Evolutionary conservation across 2,888 invertebrate species (phyloP).

Genomic region (Lysandra bellargus): DNA sequence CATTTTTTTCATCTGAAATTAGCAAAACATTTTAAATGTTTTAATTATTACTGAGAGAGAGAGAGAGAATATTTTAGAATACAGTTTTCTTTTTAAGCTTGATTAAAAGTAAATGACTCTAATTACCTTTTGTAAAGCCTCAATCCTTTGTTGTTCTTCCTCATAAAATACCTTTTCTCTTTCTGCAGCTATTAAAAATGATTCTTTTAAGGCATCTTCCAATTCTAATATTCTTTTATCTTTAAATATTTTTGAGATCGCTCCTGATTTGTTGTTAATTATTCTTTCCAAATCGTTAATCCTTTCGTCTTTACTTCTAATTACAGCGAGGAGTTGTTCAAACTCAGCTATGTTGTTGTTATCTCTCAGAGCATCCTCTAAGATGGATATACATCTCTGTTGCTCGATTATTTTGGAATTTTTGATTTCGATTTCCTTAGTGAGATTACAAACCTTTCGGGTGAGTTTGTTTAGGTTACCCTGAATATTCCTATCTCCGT

Average conservation of each 20-base stretch:
- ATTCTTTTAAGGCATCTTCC: slow-evolving; percentile 91
- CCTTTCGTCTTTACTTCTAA: slow-evolving; percentile 83
- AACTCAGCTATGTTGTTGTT: slow-evolving; percentile 81
- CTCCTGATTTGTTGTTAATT: slow-evolving; percentile 72
- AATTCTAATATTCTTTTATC: slow-evolving; percentile 85
- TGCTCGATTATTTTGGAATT: slow-evolving; percentile 79
- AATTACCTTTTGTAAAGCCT: slow-evolving; percentile 84
- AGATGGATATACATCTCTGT: slow-evolving; percentile 75
- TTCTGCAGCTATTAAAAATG: slow-evolving; percentile 86
- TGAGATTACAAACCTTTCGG: slow-evolving; percentile 67
- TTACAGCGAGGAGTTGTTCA: slow-evolving; percentile 78
- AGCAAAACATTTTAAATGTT: background rate
- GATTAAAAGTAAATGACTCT: background rate
- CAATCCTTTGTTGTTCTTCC: slow-evolving; percentile 83
- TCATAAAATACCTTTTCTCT: slow-evolving; percentile 83
- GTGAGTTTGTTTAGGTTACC: slow-evolving; percentile 61
- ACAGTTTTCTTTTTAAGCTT: too few species aligned
- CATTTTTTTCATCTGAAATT: slow-evolving; percentile 83
- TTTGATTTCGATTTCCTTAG: slow-evolving; percentile 72
- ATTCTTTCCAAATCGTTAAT: slow-evolving; percentile 89
- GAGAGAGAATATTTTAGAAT: too few species aligned
- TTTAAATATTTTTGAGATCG: slow-evolving; percentile 60
- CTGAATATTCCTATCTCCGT: slow-evolving; percentile 50
- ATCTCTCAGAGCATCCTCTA: slow-evolving; percentile 78
- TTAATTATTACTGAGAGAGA: background rate